Base-by-base conservation (phyloP, 2,113 vertebrate genomes). In the Oreochromis aureus region DNA sequence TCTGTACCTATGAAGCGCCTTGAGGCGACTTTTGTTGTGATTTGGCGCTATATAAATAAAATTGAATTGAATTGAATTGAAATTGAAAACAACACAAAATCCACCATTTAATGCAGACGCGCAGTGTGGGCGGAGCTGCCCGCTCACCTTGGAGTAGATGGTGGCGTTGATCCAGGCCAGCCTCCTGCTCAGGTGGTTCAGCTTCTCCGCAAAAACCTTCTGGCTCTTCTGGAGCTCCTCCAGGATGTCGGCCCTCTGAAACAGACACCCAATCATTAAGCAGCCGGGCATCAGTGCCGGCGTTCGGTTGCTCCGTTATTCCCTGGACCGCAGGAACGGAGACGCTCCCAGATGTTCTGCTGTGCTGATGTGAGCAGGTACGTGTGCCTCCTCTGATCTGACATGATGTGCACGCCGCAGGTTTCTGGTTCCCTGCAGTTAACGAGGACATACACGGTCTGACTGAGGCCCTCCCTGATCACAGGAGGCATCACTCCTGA, bases 161-260 rank as follows among this genome's bases (percentile, higher is more conserved):
- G 99, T 99, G 93, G 98, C 97, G 1, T 99, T 99, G 94, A 99
- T 99, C 99, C 99, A 99, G 80, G 99, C 98, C 10, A 99, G 97
- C 34, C 98, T 97, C 18, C 99, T 96, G 92, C 99, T 98, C 59
- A 99, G 96, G 93, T 99, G 99, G 94, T 99, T 99, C 81, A 99
- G 96, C 93, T 99, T 99, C 95, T 99, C 98, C 0, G 98, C 97
- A 92, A 99, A 99, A 56, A 99, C 99, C 92, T 98, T 98, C 90
- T 98, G 98, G 93, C 98, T 99, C 91, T 99, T 99, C 89, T 97
- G 93, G 58, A 99, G 93, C 85, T 99, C 98, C 4, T 98, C 97
- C 6, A 97, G 89, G 92, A 99, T 98, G 94, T 99, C 99, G 5
- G 96, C 92, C 80, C 98, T 98, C 99, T 99, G 96, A 8, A 85